Evolutionary conservation across 1,140 invertebrate species (phyloP), one percentile per base, ranked within the genome.

Genomic region (Drosophila mauritiana): DNA sequence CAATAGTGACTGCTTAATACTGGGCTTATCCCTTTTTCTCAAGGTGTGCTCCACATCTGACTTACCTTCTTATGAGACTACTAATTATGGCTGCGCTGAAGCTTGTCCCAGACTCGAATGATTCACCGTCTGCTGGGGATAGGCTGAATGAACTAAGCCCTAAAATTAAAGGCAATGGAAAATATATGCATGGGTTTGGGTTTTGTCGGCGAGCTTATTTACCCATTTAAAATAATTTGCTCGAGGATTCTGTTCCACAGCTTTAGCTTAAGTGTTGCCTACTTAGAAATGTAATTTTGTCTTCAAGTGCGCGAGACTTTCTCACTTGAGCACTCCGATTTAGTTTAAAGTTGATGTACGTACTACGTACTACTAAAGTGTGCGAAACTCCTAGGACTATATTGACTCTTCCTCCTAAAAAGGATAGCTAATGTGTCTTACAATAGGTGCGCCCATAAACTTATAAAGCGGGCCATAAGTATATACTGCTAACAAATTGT

Each of bases 401-500:
- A 36, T 20, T 25, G 61, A 52, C 12, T 12, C 34, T 17, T 36
- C 5, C 31, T 27, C 15, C 40, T 53, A 48, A 25, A 46, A 70
- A 70, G 13, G 25, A 40, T 69, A 49, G 25, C 51, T 73, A 48
- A 34, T 36, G 49, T 65, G 62, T 51, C 42, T 64, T 81, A 58
- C 56, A 81, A 77, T 73, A 55, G 53, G 45, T 48, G 25, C 55
- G 42, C 40, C 48, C 58, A 22, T 46, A 51, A 57, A 52, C 40
- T 64, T 45, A 36, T 49, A 40, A 49, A 62, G 31, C 48, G 45
- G 64, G 40, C 52, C 46, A 46, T 56, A 74, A 39, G 34, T 56
- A 53, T 61, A 67, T 64, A 82, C 34, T 69, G 63, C 62, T 84
- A 85, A 77, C 61, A 78, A 85, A 74, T 80, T 77, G 59, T 74